A percentile compares a stretch with the other conserved stretches of the same genome.
Conservation (phyloP, 2,113 vertebrate genomes). For the Turnix velox region DNA sequence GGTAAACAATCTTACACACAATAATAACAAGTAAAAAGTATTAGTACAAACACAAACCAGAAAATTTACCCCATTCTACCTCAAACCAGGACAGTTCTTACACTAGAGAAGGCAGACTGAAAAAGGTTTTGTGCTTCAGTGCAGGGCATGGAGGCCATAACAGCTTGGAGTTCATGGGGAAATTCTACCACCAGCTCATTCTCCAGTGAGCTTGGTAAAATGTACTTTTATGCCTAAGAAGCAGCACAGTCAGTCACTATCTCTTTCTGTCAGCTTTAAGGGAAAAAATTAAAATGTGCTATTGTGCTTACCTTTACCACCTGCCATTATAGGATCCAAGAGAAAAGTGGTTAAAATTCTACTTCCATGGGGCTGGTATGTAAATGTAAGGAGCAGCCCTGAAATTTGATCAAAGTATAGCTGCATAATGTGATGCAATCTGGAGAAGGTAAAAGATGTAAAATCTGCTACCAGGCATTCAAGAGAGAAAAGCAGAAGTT, state of each 20-base stretch:
- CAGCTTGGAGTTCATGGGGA: neutral
- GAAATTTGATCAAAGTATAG: neutral
- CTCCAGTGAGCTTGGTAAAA: neutral
- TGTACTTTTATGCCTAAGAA: neutral
- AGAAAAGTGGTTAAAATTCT: neutral
- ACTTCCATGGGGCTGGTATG: accelerated
- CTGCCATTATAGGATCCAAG: neutral
- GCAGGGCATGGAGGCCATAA: no score
- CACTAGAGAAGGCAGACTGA: neutral
- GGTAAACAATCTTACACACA: no score
- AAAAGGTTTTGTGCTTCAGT: neutral
- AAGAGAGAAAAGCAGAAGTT: neutral
- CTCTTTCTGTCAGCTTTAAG: neutral
- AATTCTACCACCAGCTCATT: neutral
- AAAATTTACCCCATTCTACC: no score
- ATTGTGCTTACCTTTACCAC: neutral
- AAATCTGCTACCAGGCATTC: neutral
- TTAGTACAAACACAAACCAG: no score
- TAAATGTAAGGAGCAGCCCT: neutral
- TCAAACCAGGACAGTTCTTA: no score
- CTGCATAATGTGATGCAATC: neutral
- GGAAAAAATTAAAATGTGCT: neutral
- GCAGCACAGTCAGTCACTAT: neutral
- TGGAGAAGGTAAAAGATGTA: neutral
- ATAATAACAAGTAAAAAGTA: no score